phyloP scores from a whole-genome alignment of 2,113 vertebrate genomes.

The Xiphorhynchus elegans region DNA sequence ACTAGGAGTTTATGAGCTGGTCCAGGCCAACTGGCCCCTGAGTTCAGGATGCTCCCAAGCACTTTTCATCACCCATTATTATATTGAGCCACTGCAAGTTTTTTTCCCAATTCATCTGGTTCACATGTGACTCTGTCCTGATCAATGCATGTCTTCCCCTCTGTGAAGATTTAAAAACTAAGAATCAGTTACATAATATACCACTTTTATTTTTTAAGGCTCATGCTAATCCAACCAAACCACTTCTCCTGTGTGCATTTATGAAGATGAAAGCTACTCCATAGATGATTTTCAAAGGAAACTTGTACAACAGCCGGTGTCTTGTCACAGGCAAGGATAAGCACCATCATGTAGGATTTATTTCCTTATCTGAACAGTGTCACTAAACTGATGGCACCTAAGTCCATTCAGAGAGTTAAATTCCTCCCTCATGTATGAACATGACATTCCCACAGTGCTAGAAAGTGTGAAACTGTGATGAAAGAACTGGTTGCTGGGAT shows the following conservation, averaged over 20 bases:
- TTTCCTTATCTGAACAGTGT: not conserved
- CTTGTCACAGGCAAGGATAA: not conserved
- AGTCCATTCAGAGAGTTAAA: not conserved
- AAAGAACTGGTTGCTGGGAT: not conserved
- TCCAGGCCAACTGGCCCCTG: not conserved
- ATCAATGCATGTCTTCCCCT: not conserved
- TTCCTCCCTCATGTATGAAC: not conserved
- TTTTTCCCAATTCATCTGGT: not conserved
- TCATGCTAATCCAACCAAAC: not conserved
- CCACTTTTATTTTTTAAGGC: not conserved
- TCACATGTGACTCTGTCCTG: not conserved
- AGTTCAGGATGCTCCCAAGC: not conserved
- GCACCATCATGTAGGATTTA: not conserved
- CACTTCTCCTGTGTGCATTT: not conserved
- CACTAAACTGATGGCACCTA: not conserved
- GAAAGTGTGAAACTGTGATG: not conserved
- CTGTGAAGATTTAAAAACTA: not conserved
- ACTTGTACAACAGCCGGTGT: not conserved
- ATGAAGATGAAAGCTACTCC: not conserved
- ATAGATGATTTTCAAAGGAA: not conserved
- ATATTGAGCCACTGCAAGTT: not conserved
- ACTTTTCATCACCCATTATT: not conserved
- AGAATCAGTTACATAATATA: not conserved
- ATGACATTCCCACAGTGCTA: not conserved
- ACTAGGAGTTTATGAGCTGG: not conserved